phyloP scores from a whole-genome alignment of 2,888 invertebrate genomes.

The Stenurella melanura region DNA sequence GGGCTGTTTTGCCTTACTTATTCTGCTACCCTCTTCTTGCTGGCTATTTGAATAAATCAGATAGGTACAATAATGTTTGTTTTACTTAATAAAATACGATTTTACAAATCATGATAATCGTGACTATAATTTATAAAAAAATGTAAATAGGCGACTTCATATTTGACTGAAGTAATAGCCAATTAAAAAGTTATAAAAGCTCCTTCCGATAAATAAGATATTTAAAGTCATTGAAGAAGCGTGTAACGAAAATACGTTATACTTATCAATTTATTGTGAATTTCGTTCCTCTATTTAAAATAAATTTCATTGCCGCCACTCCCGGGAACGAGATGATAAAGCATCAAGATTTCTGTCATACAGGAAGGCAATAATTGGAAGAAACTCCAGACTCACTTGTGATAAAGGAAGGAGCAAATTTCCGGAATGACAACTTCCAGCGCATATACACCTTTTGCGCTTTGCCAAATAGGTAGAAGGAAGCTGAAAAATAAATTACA shows the following conservation, averaged over 20 bases:
- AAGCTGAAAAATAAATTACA: conserved; percentile 52
- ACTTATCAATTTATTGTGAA: neutral
- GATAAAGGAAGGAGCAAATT: conserved; percentile 54
- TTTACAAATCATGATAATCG: too few species aligned
- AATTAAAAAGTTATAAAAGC: too few species aligned
- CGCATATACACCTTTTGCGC: conserved; percentile 37
- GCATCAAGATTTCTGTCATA: conserved; percentile 62
- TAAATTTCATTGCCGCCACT: conserved; percentile 9
- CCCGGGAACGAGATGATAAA: conserved; percentile 46
- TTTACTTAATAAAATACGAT: too few species aligned
- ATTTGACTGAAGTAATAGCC: too few species aligned
- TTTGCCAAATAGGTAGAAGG: conserved; percentile 42
- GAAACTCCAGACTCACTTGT: conserved; percentile 56
- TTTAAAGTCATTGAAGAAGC: neutral
- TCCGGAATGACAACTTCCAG: conserved; percentile 43
- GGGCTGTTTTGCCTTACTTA: too few species aligned
- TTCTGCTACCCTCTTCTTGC: too few species aligned
- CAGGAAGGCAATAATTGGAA: conserved; percentile 68
- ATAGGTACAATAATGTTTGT: too few species aligned
- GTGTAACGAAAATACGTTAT: neutral
- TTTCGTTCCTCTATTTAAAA: neutral
- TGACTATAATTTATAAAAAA: too few species aligned
- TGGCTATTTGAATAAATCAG: too few species aligned
- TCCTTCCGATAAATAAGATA: neutral
- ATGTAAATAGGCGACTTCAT: too few species aligned